Evolutionary conservation across 2,888 invertebrate species (phyloP).

Genomic region (Deroplatys truncata): DNA sequence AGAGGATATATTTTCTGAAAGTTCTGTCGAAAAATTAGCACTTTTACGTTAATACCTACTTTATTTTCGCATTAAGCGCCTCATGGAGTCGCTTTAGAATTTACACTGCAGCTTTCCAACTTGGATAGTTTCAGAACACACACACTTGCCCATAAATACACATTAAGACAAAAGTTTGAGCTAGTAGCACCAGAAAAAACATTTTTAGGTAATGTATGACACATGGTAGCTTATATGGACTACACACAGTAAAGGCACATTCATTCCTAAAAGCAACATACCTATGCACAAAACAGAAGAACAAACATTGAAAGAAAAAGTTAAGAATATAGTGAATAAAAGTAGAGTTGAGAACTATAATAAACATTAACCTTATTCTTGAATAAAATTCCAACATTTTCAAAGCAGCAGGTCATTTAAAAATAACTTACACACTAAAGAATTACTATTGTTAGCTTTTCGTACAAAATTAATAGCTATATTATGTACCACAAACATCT

Average conservation of each 20-base stretch:
- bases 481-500: too few relatives aligned
- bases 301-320: not conserved
- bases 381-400: too few relatives aligned
- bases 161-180: not conserved
- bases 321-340: not conserved
- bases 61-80: too few relatives aligned
- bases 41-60: too few relatives aligned
- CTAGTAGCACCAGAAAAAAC: not conserved
- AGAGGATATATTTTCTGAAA: too few relatives aligned
- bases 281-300: not conserved
- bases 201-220: not conserved
- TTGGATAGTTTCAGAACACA: not conserved
- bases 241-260: not conserved
- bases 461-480: too few relatives aligned
- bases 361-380: too few relatives aligned
- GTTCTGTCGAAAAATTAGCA: too few relatives aligned
- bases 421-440: too few relatives aligned
- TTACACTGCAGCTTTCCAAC: not conserved
- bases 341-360: too few relatives aligned
- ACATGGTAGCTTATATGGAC: not conserved
- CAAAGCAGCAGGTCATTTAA: too few relatives aligned
- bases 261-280: not conserved
- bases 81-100: not conserved
- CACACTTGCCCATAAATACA: not conserved
- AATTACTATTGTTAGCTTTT: too few relatives aligned